phyloP scores from a whole-genome alignment of 1,140 invertebrate genomes.

The Diplogasteroides magnus region DNA sequence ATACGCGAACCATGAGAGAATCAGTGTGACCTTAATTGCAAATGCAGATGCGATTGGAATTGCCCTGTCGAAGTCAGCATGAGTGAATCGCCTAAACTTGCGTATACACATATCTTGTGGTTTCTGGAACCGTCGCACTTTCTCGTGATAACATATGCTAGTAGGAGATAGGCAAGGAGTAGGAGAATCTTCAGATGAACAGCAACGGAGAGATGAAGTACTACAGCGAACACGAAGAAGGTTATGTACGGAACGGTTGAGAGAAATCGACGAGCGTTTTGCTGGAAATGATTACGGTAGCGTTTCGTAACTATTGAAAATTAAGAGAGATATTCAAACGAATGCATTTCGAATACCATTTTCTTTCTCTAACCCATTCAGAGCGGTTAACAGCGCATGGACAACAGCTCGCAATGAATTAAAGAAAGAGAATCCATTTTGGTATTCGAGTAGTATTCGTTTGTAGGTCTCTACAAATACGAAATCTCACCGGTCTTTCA shows the following conservation, averaged over 20 bases:
- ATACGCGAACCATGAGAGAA: conserved; percentile 19
- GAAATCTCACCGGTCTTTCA: conserved; percentile 64
- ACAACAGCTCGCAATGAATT: too few relatives aligned
- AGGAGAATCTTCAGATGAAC: conserved; percentile 5
- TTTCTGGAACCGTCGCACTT: background rate
- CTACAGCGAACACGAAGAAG: conserved; percentile 71
- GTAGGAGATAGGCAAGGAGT: background rate
- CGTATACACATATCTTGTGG: background rate
- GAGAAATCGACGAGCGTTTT: conserved; percentile 78
- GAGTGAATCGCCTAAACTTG: conserved; percentile 18
- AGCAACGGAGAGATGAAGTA: conserved; percentile 9
- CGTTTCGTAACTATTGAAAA: conserved; percentile 22
- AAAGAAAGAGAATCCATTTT: too few relatives aligned
- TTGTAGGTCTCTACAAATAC: conserved; percentile 56
- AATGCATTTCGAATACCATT: too few relatives aligned
- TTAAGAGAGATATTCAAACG: conserved; percentile 45
- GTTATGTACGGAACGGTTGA: conserved; percentile 79
- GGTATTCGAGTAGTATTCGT: background rate
- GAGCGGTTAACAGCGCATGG: too few relatives aligned
- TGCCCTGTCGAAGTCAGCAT: conserved; percentile 5
- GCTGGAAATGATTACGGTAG: conserved; percentile 63
- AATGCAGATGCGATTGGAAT: conserved; percentile 10
- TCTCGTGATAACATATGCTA: conserved; percentile 1
- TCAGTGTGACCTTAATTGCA: conserved; percentile 11
- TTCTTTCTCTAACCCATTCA: too few relatives aligned